Evolutionary conservation across 2,888 invertebrate species (phyloP).

Genomic region (Scaptomyza reducta): DNA sequence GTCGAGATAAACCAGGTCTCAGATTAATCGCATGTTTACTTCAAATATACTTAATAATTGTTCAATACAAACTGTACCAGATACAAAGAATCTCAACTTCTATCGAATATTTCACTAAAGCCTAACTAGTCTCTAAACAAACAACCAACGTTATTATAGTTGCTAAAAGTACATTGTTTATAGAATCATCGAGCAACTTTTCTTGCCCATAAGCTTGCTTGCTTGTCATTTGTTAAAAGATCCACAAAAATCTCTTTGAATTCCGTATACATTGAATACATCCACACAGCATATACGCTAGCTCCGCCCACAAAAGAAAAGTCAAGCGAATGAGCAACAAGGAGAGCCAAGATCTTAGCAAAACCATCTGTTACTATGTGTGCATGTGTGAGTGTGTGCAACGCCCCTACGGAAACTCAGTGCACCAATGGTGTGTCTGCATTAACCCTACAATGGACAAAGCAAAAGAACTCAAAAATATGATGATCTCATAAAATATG

Average conservation of each 20-base stretch:
- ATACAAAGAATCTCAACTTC: not conserved
- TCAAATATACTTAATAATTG: conserved; percentile 4
- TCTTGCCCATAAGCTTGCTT: conserved; percentile 41
- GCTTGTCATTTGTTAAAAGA: conserved; percentile 68
- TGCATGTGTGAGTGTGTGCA: conserved; percentile 9
- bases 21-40: conserved; percentile 18
- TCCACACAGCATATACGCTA: conserved; percentile 21
- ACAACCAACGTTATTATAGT: conserved; percentile 27
- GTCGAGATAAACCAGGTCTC: conserved; percentile 52
- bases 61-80: not conserved
- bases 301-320: conserved; percentile 56
- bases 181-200: conserved; percentile 31
- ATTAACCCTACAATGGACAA: conserved; percentile 11
- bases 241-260: conserved; percentile 34
- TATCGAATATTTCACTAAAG: not conserved
- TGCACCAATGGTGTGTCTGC: conserved; percentile 40
- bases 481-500: not conserved
- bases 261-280: conserved; percentile 36
- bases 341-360: conserved; percentile 27
- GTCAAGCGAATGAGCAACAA: conserved; percentile 41
- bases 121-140: conserved; percentile 45
- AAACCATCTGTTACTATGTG: not conserved
- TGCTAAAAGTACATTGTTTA: conserved; percentile 48
- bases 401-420: conserved; percentile 37
- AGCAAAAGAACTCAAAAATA: not conserved